Evolutionary conservation across 2,888 invertebrate genomes (phyloP).

Genomic region (Drosophila yooni): DNA sequence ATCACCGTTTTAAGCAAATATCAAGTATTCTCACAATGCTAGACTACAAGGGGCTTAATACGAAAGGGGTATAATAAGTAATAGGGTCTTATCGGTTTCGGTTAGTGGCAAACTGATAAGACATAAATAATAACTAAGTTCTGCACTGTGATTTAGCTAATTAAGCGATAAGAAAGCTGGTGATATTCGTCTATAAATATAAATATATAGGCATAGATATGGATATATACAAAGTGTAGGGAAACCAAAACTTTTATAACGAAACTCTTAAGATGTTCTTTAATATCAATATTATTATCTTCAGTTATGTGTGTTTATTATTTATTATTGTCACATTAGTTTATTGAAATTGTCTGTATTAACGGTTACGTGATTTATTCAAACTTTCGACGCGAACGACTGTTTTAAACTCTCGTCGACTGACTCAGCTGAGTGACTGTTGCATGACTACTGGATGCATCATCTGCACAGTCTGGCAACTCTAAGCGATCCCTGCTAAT

Average conservation of each 20-base stretch:
- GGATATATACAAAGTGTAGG: neutral
- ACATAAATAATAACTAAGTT: conserved; percentile 3
- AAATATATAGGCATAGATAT: neutral
- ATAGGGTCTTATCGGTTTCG: conserved; percentile 40
- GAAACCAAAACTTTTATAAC: neutral
- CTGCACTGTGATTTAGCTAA: conserved; percentile 28
- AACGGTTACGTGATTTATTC: neutral
- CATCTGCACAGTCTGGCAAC: neutral
- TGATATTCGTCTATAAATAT: neutral
- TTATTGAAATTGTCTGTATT: neutral
- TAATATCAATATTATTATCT: neutral
- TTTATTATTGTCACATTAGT: neutral
- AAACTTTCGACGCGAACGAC: neutral
- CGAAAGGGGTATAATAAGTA: neutral
- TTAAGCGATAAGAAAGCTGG: conserved; percentile 25
- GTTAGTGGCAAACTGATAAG: conserved; percentile 11
- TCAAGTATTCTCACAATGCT: neutral
- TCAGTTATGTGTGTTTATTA: neutral
- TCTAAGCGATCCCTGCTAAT: neutral
- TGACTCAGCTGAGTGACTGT: neutral
- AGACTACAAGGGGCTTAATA: neutral
- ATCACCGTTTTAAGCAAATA: neutral
- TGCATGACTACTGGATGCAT: neutral
- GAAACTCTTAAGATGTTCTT: neutral
- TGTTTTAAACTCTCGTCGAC: neutral